phyloP scores from a whole-genome alignment of 2,797 vertebrate genomes.

The Euphonia xanthogaster region DNA sequence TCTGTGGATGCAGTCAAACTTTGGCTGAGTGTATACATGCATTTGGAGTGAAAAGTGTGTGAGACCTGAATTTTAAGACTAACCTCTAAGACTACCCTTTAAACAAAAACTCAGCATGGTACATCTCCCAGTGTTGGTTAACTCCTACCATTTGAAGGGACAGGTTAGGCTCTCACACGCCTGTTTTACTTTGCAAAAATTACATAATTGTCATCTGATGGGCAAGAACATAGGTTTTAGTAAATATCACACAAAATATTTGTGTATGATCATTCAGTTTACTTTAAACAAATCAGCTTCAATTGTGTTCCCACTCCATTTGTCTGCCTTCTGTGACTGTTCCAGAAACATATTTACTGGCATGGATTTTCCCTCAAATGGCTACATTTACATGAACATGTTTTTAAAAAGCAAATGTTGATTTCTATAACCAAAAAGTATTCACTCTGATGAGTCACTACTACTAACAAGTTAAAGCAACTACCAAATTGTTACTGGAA shows the following conservation, averaged over 20 bases:
- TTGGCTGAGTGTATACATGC: neutral
- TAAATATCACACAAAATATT: constrained; percentile 28
- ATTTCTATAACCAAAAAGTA: neutral
- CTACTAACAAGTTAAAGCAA: neutral
- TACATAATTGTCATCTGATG: neutral
- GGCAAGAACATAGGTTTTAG: neutral
- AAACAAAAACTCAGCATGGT: neutral
- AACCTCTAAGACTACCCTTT: neutral
- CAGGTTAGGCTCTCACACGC: neutral
- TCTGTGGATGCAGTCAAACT: neutral
- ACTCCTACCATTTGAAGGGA: neutral
- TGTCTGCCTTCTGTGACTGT: constrained; percentile 43
- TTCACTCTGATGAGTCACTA: neutral
- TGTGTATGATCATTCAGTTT: neutral
- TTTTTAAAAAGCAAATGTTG: neutral
- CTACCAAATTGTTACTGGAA: neutral
- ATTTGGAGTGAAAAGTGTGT: neutral
- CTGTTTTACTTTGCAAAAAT: neutral
- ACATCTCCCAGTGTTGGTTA: neutral
- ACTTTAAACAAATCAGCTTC: constrained; percentile 56
- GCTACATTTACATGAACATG: neutral
- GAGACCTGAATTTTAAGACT: neutral
- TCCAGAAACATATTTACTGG: constrained; percentile 51
- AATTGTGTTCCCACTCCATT: constrained; percentile 37
- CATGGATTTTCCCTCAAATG: neutral